Percentiles rank a stretch among this genome's conserved stretches.
Evolutionary conservation across 2,888 invertebrate species (phyloP).

Genomic region (Masnerella sp.): DNA sequence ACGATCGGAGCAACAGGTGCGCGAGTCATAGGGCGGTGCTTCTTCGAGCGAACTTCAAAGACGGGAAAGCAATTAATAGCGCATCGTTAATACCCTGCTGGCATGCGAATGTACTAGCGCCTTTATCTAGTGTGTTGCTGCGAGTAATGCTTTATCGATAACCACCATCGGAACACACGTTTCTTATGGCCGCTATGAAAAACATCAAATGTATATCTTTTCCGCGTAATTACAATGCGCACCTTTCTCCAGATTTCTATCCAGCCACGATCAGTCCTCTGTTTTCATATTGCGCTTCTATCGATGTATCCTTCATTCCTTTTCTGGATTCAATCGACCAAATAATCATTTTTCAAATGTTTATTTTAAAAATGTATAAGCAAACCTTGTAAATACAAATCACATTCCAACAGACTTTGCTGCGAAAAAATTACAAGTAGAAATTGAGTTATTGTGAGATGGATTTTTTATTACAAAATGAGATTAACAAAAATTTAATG

Average conservation of each 20-base stretch:
- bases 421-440: no score
- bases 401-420: no score
- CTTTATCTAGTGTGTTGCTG: constrained; percentile 65
- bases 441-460: no score
- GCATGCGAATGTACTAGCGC: constrained; percentile 69
- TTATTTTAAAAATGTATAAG: no score
- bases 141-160: constrained; percentile 52
- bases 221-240: constrained; percentile 41
- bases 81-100: constrained; percentile 71
- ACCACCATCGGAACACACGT: constrained; percentile 41
- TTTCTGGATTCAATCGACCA: no score
- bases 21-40: constrained; percentile 59
- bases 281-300: constrained; percentile 24
- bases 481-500: no score
- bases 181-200: constrained; percentile 30
- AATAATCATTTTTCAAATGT: no score
- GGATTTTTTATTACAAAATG: no score
- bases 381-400: no score
- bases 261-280: constrained; percentile 14
- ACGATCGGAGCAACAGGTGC: constrained; percentile 54
- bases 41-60: constrained; percentile 65
- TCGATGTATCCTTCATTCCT: background rate
- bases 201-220: constrained; percentile 38
- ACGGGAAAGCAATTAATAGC: constrained; percentile 72
- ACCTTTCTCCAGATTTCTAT: constrained; percentile 33